Conservation (phyloP, 2,888 invertebrate species). For the Corythucha ciliata region DNA sequence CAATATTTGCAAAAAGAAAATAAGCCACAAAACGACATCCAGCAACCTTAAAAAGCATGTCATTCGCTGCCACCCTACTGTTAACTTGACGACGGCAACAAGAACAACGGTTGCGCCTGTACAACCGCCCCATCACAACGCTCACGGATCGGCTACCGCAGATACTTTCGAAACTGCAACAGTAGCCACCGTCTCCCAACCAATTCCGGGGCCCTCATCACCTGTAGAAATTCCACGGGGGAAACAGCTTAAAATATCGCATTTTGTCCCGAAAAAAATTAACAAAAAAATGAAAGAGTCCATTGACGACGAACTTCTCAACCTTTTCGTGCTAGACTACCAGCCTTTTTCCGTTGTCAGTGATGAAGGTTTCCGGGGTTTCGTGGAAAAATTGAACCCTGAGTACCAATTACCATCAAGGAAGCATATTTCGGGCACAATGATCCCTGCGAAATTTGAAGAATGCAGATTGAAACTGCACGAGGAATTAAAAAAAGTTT, state of each 20-base stretch:
- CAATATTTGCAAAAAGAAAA: slow-evolving; percentile 20
- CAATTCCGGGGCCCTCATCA: too few relatives aligned
- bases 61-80: slow-evolving; percentile 14
- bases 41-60: slow-evolving; percentile 21
- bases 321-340: slow-evolving; percentile 36
- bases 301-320: slow-evolving; percentile 33
- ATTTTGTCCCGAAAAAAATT: slow-evolving; percentile 13
- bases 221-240: too few relatives aligned
- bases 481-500: background rate
- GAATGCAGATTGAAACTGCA: slow-evolving; percentile 16
- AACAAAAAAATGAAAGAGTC: slow-evolving; percentile 31
- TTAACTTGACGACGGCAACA: too few relatives aligned
- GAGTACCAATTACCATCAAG: slow-evolving; percentile 35
- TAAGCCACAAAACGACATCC: slow-evolving; percentile 19
- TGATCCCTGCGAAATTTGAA: slow-evolving; percentile 31
- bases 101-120: too few relatives aligned
- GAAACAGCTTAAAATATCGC: slow-evolving; percentile 4
- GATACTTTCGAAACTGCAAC: too few relatives aligned
- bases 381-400: slow-evolving; percentile 35
- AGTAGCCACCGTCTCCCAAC: too few relatives aligned
- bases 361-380: slow-evolving; percentile 37
- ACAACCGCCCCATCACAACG: too few relatives aligned
- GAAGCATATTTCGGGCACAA: slow-evolving; percentile 32
- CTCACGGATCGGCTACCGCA: too few relatives aligned
- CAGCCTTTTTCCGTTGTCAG: slow-evolving; percentile 39